These are phyloP conservation scores for Orchesella flavescens DNA, from an alignment of 2,888 invertebrate species.

Conservation along the genomic window DNA sequence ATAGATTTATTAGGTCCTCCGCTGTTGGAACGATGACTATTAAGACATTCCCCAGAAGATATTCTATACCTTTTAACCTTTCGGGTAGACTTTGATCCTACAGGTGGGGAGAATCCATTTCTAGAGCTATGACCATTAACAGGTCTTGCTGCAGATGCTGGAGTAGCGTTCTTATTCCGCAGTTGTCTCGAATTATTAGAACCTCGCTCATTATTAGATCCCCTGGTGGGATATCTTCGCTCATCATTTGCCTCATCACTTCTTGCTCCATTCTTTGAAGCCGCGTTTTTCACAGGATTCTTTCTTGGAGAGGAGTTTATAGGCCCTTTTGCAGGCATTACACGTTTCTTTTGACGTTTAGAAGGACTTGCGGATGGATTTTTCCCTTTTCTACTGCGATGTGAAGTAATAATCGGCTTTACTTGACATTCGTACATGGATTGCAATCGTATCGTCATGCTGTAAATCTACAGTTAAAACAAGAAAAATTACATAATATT, in stretches of 20 bases:
- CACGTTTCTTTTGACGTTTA: constrained; percentile 43
- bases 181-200: constrained; percentile 19
- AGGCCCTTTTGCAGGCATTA: constrained; percentile 40
- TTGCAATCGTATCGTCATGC: constrained; percentile 92
- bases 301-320: constrained; percentile 67
- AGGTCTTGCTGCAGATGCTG: constrained; percentile 22
- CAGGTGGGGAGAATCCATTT: constrained; percentile 49
- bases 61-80: constrained; percentile 62
- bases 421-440: constrained; percentile 85
- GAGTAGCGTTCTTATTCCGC: constrained; percentile 28
- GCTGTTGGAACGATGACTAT: constrained; percentile 47
- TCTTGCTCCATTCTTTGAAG: constrained; percentile 48
- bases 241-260: constrained; percentile 55
- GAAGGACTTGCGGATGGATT: constrained; percentile 73
- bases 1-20: constrained; percentile 29
- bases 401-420: constrained; percentile 48
- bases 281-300: constrained; percentile 64
- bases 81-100: constrained; percentile 17
- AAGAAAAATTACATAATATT: neutral
- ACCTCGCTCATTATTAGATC: constrained; percentile 28
- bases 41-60: constrained; percentile 67
- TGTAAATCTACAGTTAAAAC: constrained; percentile 82
- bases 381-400: constrained; percentile 41
- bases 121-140: constrained; percentile 56
- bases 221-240: constrained; percentile 32